A percentile compares a stretch with the other conserved stretches of the same genome.
Conservation (phyloP, 2,113 vertebrate genomes). For the Hippocampus guttulatus region DNA sequence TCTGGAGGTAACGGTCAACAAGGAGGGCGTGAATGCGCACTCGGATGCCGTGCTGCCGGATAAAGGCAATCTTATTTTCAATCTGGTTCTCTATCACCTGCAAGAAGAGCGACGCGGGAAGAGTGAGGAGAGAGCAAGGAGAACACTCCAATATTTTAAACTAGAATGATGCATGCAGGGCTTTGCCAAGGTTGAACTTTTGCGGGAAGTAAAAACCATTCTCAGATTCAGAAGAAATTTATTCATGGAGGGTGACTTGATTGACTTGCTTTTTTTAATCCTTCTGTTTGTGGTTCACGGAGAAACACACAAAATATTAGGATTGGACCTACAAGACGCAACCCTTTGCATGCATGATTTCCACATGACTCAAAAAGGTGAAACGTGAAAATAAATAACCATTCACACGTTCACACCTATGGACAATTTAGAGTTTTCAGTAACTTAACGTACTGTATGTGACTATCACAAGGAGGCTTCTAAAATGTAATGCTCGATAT, state of each 20-base stretch:
- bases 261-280: too few species aligned
- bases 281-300: too few species aligned
- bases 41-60: conserved; percentile 92
- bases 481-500: background rate
- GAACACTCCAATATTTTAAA: background rate
- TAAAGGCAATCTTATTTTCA: conserved; percentile 98
- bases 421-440: background rate
- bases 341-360: too few species aligned
- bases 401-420: background rate
- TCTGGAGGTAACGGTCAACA: conserved; percentile 94
- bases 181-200: too few species aligned
- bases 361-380: too few species aligned
- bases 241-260: too few species aligned
- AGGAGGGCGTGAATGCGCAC: conserved; percentile 94
- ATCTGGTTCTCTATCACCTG: conserved; percentile 93
- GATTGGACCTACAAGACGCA: too few species aligned
- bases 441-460: background rate
- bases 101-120: background rate
- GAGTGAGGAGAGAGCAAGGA: background rate
- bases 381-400: background rate
- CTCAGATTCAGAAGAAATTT: too few species aligned
- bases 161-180: background rate
- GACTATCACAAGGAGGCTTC: background rate
- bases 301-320: too few species aligned
- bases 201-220: too few species aligned